A percentile compares a stretch with the other conserved stretches of the same genome.
Evolutionary conservation across 2,113 vertebrate species (phyloP).

Genomic region (Trematomus loennbergii): DNA sequence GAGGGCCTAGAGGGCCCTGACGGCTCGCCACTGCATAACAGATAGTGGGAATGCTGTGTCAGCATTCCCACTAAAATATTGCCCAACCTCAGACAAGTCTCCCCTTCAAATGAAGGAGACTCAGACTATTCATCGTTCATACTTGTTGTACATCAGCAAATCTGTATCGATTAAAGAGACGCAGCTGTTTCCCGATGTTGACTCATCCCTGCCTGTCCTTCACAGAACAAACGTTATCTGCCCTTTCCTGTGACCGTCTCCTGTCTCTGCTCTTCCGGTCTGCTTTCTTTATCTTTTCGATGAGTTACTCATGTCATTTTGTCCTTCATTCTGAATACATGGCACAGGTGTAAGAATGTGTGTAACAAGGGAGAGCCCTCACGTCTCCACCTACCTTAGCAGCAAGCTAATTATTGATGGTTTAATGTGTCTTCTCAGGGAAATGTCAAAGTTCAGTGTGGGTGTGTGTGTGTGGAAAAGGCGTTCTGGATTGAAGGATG

Average conservation of each 20-base stretch:
- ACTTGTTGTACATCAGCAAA: conserved; percentile 6
- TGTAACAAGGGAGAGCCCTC: conserved; percentile 12
- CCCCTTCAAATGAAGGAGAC: not conserved
- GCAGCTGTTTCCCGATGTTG: conserved; percentile 25
- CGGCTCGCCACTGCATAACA: too few species aligned
- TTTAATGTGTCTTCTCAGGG: conserved; percentile 26
- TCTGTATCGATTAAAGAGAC: conserved; percentile 40
- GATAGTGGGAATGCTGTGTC: too few species aligned
- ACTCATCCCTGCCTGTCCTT: conserved; percentile 33
- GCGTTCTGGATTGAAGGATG: conserved; percentile 33
- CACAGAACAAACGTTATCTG: conserved; percentile 30
- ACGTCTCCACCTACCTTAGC: conserved; percentile 27
- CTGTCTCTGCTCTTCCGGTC: conserved; percentile 14
- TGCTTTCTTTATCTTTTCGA: conserved; percentile 2
- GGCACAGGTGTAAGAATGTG: conserved; percentile 22
- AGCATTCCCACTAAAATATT: not conserved
- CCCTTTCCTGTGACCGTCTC: conserved; percentile 26
- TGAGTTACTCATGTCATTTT: conserved; percentile 1
- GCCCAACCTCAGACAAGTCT: not conserved
- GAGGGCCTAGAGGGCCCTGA: too few species aligned
- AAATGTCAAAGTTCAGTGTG: conserved; percentile 67
- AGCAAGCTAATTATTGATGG: conserved; percentile 76
- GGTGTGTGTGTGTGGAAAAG: conserved; percentile 33
- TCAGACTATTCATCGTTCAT: not conserved
- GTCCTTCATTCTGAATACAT: not conserved